Conservation (phyloP, 2,888 invertebrate genomes). For the Galerucella calmariensis region DNA sequence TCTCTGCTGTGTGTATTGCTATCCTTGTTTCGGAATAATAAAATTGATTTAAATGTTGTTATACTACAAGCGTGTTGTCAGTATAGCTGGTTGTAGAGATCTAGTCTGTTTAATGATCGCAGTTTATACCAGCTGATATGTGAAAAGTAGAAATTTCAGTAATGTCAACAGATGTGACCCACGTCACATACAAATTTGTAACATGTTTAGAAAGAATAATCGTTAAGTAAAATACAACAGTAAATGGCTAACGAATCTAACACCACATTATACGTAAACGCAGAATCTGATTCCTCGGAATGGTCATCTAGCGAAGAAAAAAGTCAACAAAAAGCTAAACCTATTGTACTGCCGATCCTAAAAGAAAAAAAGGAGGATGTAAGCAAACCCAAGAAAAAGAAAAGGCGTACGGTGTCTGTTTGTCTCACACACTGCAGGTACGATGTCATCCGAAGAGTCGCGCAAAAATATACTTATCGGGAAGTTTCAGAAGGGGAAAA, state of each 20-base stretch:
- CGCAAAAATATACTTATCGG: slow-evolving; percentile 77
- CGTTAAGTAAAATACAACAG: slow-evolving; percentile 20
- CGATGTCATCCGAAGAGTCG: slow-evolving; percentile 78
- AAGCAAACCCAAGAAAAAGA: slow-evolving; percentile 44
- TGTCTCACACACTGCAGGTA: slow-evolving; percentile 79
- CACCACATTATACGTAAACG: slow-evolving; percentile 50
- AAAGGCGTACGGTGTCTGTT: slow-evolving; percentile 66
- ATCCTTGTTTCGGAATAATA: too few relatives aligned
- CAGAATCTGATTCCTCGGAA: slow-evolving; percentile 51
- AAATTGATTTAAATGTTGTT: too few relatives aligned
- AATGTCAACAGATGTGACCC: slow-evolving; percentile 35
- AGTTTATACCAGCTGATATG: slow-evolving; percentile 16
- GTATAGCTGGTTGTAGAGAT: too few relatives aligned
- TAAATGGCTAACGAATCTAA: slow-evolving; percentile 53
- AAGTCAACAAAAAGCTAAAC: slow-evolving; percentile 24
- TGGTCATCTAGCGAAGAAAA: slow-evolving; percentile 54
- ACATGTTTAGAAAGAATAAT: slow-evolving; percentile 28
- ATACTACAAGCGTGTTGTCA: too few relatives aligned
- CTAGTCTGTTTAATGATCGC: too few relatives aligned
- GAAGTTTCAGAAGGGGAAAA: slow-evolving; percentile 83
- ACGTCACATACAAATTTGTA: slow-evolving; percentile 39
- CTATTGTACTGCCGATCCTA: slow-evolving; percentile 29
- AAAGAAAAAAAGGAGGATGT: slow-evolving; percentile 38
- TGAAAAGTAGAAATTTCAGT: slow-evolving; percentile 31
- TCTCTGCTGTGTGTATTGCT: too few relatives aligned